phyloP scores from a whole-genome alignment of 2,797 vertebrate genomes.

The Sebastes cheni region DNA sequence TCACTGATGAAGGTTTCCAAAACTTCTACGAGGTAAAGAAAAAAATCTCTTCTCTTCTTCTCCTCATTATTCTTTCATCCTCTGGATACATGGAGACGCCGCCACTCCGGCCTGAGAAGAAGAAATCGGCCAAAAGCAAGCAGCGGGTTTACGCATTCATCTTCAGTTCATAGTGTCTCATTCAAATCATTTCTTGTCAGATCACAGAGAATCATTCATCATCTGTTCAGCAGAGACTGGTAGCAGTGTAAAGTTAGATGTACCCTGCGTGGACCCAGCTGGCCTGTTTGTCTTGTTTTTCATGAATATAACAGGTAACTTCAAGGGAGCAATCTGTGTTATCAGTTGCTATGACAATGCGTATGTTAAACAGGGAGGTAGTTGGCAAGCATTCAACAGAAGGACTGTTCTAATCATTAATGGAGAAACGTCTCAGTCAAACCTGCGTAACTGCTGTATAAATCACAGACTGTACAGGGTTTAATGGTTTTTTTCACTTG shows the following conservation, averaged over 20 bases:
- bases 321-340: conserved; percentile 17
- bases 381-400: conserved; percentile 12
- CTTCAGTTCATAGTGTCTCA: not conserved
- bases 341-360: conserved; percentile 57
- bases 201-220: not conserved
- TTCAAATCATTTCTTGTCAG: not conserved
- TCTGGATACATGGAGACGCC: not conserved
- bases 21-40: conserved; percentile 91
- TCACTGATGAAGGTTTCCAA: conserved; percentile 94
- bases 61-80: not conserved
- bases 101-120: not conserved
- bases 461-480: not conserved
- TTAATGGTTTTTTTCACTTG: not conserved
- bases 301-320: conserved; percentile 27
- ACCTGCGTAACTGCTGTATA: not conserved
- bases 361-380: conserved; percentile 29
- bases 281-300: conserved; percentile 17
- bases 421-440: conserved; percentile 20
- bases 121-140: not conserved
- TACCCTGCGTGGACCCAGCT: not conserved
- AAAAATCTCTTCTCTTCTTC: not conserved
- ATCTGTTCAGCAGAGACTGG: not conserved
- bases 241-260: not conserved
- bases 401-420: conserved; percentile 7
- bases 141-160: not conserved